phyloP scores from a whole-genome alignment of 2,113 vertebrate species.

The Amphiprion ocellaris region DNA sequence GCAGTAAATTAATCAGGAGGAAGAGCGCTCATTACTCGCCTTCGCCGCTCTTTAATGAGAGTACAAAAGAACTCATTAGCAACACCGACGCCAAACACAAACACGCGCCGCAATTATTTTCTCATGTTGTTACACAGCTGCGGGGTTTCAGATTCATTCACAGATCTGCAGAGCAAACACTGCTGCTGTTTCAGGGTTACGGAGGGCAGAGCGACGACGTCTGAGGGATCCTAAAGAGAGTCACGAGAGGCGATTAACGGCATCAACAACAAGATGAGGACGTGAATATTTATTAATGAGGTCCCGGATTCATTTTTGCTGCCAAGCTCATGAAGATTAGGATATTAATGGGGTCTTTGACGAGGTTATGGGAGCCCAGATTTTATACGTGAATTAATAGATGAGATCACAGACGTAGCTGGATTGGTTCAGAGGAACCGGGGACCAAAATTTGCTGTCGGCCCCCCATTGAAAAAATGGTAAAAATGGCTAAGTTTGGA shows the following conservation, averaged over 20 bases:
- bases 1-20: slow-evolving; percentile 40
- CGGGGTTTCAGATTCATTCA: slow-evolving; percentile 2
- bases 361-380: not conserved
- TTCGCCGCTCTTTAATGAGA: slow-evolving; percentile 50
- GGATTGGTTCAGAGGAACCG: too few relatives aligned
- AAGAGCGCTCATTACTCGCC: slow-evolving; percentile 35
- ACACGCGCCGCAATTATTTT: slow-evolving; percentile 33
- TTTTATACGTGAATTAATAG: not conserved
- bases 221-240: not conserved
- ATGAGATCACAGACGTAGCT: not conserved
- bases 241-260: not conserved
- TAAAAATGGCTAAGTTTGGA: too few relatives aligned
- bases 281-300: slow-evolving; percentile 14
- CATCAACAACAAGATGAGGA: not conserved
- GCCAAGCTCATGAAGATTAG: not conserved
- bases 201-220: not conserved
- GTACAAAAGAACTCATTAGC: slow-evolving; percentile 70
- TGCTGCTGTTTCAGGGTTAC: not conserved
- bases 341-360: slow-evolving; percentile 21
- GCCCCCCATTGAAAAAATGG: too few relatives aligned
- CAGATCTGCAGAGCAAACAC: not conserved
- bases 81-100: slow-evolving; percentile 27
- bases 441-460: too few relatives aligned
- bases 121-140: not conserved
- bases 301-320: slow-evolving; percentile 5